Conservation (phyloP, 2,113 vertebrate species). For the Oryzias celebensis region DNA sequence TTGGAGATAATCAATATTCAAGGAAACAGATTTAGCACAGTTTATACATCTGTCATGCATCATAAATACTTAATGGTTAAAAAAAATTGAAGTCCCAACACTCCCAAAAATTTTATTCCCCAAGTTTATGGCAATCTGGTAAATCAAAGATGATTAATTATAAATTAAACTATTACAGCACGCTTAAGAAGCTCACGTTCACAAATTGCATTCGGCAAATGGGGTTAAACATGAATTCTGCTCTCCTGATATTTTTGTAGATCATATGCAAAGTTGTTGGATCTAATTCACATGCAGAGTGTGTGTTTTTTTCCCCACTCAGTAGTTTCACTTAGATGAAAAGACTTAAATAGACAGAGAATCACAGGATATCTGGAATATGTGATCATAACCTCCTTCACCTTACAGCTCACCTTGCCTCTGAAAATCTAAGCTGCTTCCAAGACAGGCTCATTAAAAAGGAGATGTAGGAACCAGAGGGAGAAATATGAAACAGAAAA, state of each 20-base stretch:
- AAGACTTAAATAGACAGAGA: conserved; percentile 69
- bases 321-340: conserved; percentile 75
- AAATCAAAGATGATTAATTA: conserved; percentile 94
- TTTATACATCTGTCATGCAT: conserved; percentile 90
- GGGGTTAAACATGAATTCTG: conserved; percentile 52
- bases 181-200: conserved; percentile 65
- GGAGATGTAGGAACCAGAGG: conserved; percentile 37
- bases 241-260: conserved; percentile 62
- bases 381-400: conserved; percentile 39
- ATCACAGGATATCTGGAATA: conserved; percentile 71
- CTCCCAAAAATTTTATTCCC: conserved; percentile 75
- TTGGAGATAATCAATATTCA: conserved; percentile 97
- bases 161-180: conserved; percentile 77
- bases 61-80: conserved; percentile 94
- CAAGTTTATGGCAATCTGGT: conserved; percentile 93
- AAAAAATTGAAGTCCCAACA: conserved; percentile 68
- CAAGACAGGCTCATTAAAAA: conserved; percentile 69
- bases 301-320: conserved; percentile 42
- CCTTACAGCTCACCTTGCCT: conserved; percentile 57
- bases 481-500: conserved; percentile 42
- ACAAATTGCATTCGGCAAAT: conserved; percentile 63
- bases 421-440: conserved; percentile 51
- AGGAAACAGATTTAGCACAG: conserved; percentile 74
- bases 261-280: conserved; percentile 42
- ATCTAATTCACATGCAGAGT: conserved; percentile 68